phyloP scores from a whole-genome alignment of 2,113 vertebrate genomes.

The Callorhinus ursinus region DNA sequence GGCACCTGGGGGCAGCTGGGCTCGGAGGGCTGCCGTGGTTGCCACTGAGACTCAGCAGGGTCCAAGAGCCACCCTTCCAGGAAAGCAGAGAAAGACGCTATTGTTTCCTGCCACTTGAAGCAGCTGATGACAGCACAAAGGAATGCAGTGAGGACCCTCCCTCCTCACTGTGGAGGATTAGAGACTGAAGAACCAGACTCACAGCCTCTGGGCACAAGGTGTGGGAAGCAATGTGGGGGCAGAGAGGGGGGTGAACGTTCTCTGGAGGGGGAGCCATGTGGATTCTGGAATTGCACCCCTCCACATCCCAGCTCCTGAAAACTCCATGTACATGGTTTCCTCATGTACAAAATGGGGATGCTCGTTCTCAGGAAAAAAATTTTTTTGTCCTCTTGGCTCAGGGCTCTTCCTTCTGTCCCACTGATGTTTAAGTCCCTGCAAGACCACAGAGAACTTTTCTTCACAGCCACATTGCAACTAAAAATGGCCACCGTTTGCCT shows the following conservation, averaged over 20 bases:
- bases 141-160: slow-evolving; percentile 64
- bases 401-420: not conserved
- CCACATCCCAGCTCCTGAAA: not conserved
- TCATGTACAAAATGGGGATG: not conserved
- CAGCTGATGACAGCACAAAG: slow-evolving; percentile 66
- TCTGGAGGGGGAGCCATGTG: not conserved
- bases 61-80: slow-evolving; percentile 61
- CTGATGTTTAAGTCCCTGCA: not conserved
- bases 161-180: slow-evolving; percentile 55
- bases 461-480: not conserved
- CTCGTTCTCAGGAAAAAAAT: not conserved
- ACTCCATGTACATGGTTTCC: not conserved
- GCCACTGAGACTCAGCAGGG: slow-evolving; percentile 52
- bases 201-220: slow-evolving; percentile 12
- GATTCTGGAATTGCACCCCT: not conserved
- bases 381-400: not conserved
- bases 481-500: not conserved
- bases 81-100: slow-evolving; percentile 69
- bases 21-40: slow-evolving; percentile 9
- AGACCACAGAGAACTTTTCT: not conserved
- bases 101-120: slow-evolving; percentile 64
- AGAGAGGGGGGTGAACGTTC: not conserved
- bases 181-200: slow-evolving; percentile 41
- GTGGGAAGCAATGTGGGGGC: slow-evolving; percentile 41
- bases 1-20: not conserved